phyloP scores from a whole-genome alignment of 1,140 invertebrate species.

The Drosophila elegans region DNA sequence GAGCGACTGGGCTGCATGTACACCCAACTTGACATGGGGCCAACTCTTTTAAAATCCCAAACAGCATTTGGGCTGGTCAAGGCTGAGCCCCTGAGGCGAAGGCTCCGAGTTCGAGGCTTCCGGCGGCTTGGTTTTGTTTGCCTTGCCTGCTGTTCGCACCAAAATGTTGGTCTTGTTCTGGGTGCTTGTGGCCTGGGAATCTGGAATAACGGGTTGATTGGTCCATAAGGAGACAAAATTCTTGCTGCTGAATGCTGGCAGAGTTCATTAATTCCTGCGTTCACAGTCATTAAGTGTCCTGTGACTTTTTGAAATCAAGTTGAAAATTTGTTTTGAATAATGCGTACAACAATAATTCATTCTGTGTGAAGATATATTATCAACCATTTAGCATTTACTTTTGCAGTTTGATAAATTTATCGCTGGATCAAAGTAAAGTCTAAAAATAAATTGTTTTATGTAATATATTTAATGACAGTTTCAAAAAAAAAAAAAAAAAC shows the following conservation, averaged over 20 bases:
- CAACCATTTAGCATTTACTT: too few relatives aligned
- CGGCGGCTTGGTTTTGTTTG: slow-evolving; percentile 4
- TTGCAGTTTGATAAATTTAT: too few relatives aligned
- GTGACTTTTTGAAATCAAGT: neutral
- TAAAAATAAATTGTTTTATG: too few relatives aligned
- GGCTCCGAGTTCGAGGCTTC: slow-evolving; percentile 17
- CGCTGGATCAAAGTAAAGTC: too few relatives aligned
- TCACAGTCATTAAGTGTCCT: slow-evolving; percentile 6
- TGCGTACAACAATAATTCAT: neutral
- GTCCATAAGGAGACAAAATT: neutral
- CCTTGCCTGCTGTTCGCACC: slow-evolving; percentile 26
- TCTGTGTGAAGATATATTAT: too few relatives aligned
- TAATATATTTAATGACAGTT: too few relatives aligned
- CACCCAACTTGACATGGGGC: slow-evolving; percentile 31
- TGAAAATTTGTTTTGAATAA: neutral
- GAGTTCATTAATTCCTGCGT: slow-evolving; percentile 17
- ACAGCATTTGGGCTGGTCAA: slow-evolving; percentile 52
- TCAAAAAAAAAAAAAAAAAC: too few relatives aligned
- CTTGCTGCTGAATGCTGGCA: neutral
- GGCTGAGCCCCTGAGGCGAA: slow-evolving; percentile 21
- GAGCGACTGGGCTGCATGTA: neutral
- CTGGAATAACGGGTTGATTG: slow-evolving; percentile 8
- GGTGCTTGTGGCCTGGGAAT: neutral
- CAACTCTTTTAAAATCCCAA: slow-evolving; percentile 49
- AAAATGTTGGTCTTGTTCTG: slow-evolving; percentile 19